These are phyloP conservation scores for Apodemus speciosus DNA, from an alignment of 2,113 vertebrate species.

Conservation along the genomic window DNA sequence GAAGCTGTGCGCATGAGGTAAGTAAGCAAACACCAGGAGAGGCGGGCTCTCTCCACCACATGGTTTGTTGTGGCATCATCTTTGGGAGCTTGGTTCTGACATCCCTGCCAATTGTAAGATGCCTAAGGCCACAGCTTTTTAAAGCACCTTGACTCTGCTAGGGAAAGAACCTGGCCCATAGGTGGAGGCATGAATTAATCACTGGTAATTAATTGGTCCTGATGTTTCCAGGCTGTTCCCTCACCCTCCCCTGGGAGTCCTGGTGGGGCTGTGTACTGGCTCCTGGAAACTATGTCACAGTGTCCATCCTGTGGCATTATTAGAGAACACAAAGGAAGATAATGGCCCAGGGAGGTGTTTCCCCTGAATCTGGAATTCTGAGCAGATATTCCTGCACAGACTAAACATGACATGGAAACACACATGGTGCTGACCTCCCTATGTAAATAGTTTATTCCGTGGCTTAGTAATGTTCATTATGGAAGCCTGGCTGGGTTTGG, in stretches of 20 bases:
- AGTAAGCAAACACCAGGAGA: background rate
- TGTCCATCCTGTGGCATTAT: background rate
- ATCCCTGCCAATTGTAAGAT: background rate
- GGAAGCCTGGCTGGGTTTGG: background rate
- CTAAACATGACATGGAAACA: slow-evolving; percentile 71
- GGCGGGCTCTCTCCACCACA: fast-evolving
- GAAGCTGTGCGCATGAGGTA: background rate
- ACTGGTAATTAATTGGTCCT: background rate
- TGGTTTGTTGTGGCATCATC: background rate
- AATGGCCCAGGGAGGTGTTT: slow-evolving; percentile 41
- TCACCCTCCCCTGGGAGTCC: background rate
- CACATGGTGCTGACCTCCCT: slow-evolving; percentile 19
- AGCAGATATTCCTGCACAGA: slow-evolving; percentile 62
- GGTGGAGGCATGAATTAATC: background rate
- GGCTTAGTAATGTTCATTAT: slow-evolving; percentile 44
- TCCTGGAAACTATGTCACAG: background rate
- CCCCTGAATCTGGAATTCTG: slow-evolving; percentile 37
- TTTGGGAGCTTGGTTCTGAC: background rate
- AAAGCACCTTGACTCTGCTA: background rate
- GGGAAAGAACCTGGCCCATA: background rate
- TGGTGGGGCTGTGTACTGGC: background rate
- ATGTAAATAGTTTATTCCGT: slow-evolving; percentile 66
- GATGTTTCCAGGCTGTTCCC: background rate
- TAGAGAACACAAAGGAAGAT: background rate
- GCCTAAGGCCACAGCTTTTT: background rate